Evolutionary conservation across 2,113 vertebrate genomes (phyloP).

Genomic region (Chamaea fasciata): DNA sequence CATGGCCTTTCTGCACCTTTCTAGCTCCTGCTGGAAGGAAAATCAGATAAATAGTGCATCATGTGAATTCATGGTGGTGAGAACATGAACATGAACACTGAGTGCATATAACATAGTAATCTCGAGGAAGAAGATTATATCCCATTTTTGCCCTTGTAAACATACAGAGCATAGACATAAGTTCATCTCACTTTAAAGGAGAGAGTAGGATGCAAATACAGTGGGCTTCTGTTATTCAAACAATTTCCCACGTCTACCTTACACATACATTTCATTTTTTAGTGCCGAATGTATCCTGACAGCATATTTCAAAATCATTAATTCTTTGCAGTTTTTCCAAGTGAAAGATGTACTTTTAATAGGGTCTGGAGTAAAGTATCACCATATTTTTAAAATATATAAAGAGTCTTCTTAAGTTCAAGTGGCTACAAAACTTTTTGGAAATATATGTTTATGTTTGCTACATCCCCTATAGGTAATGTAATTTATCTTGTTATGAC

Average conservation of each 20-base stretch:
- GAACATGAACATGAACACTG: background rate
- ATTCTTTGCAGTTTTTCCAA: background rate
- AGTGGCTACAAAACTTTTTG: background rate
- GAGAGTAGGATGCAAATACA: background rate
- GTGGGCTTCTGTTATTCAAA: background rate
- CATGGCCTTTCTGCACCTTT: background rate
- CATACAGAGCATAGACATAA: background rate
- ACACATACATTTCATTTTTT: background rate
- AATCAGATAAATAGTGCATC: background rate
- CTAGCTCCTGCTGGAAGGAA: background rate
- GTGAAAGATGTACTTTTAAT: background rate
- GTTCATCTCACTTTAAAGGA: background rate
- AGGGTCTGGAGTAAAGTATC: background rate
- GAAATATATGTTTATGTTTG: background rate
- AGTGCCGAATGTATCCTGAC: background rate
- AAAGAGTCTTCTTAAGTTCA: background rate
- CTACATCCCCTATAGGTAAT: background rate
- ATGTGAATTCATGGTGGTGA: background rate
- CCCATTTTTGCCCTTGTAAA: background rate
- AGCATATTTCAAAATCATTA: background rate
- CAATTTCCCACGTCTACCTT: background rate
- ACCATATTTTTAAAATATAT: background rate
- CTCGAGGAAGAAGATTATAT: background rate
- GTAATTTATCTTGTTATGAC: background rate
- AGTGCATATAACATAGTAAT: background rate